Base-by-base conservation (phyloP, 2,888 invertebrate genomes). In the Altica lythri region DNA sequence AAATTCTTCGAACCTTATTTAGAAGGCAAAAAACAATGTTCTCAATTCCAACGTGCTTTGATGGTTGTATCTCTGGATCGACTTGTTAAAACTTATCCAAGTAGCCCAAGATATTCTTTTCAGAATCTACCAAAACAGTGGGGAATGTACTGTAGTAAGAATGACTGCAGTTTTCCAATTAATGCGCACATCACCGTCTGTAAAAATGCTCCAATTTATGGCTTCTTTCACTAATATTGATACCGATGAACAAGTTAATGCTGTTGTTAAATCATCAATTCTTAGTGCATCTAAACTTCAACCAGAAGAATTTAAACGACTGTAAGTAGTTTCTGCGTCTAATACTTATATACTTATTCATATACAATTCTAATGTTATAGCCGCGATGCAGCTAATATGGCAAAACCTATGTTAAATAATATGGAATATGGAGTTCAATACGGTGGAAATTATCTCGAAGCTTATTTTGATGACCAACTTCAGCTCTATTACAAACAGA, bases 121-220 rank as follows among this genome's bases (percentile, higher is more conserved):
- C 77, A 86, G 83, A 67, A 81, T 88, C 44, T 83, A 86, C 69
- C 80, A 80, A 66, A 89, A 89, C 69, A 77, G 79, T 3, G 83
- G 81, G 52, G 89, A 89, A 66, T 72, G 78, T 12, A 80, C 83
- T 60, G 84, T 86, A 76, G 79, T 88, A 4, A 82, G 89, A 66
- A 81, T 82, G 34, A 81, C 83, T 43, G 86, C 88, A 35, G 82
- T 86, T 0, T 79, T 79, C 51, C 78, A 80, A 46, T 73, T 89
- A 55, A 83, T 88, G 76, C 78, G 76, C 62, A 79, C 83, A 9
- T 76, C 78, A 29, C 88, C 88, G 17, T 79, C 84, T 4, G 73
- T 78, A 14, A 76, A 77, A n/a, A 84, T 88, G 81, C 81, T 89
- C 68, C 84, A 86, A 74, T 79, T 82, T 18, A 86, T 89, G 83